Evolutionary conservation across 2,113 vertebrate species (phyloP), one percentile per base, ranked within the genome.

Genomic region (Cinclus cinclus): DNA sequence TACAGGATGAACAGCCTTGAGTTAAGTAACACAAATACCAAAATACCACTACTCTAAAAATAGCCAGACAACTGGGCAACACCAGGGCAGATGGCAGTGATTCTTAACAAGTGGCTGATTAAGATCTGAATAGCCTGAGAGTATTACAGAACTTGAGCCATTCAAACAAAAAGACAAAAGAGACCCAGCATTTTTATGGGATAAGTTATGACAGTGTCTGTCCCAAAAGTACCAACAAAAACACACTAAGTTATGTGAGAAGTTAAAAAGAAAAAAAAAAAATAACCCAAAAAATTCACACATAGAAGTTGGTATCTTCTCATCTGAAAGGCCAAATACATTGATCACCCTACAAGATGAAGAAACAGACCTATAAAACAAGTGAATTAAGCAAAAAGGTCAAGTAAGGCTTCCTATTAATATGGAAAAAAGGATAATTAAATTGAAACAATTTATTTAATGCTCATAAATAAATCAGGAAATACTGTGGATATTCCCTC

Each of bases 61-160:
- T 86, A 95, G 67, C 50, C 41, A 91, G 70, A 83, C 89, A 87
- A 94, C 78, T 88, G 93, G 70, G 74, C 91, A 87, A 46, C 62
- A 84, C 46, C 58, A 84, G 41, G 78, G 74, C 65, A 95, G 74
- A 91, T 65, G 84, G 92, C 81, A 92, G 69, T 84, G 80, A 60
- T 49, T 78, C 81, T 70, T 60, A 81, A 41, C 10, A 50, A 94
- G 50, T 11, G 65, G 41, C 37, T 67, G 79, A 93, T 83, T 53
- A 80, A 27, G 46, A 90, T 80, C 46, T 80, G 59, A 90, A 70
- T 59, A 93, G 49, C n/a, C 67, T 18, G 1, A 23, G 35, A 85
- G 25, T 19, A 65, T 64, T 60, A 60, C 20, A 68, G 84, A 78
- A 78, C 27, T 78, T 52, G 50, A 80, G 46, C 46, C 71, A 90